Conservation (phyloP, 2,113 vertebrate genomes). For the Cervus canadensis region DNA sequence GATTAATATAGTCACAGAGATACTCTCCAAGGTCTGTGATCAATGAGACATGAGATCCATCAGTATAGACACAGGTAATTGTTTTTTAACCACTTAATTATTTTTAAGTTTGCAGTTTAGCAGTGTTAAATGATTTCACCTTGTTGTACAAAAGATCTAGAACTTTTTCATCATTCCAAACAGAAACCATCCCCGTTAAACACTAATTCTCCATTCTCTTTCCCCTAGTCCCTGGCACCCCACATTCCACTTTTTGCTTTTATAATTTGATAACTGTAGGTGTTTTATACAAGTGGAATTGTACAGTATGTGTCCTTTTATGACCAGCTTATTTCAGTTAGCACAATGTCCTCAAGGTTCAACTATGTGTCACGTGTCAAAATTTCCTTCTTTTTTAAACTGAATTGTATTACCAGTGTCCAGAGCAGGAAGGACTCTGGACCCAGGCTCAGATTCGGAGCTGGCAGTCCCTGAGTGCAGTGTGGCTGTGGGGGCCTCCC, state of each 20-base stretch:
- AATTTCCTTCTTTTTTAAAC: not conserved
- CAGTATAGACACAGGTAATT: not conserved
- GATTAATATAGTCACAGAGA: not conserved
- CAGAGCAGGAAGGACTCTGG: not conserved
- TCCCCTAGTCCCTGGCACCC: not conserved
- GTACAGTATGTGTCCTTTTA: not conserved
- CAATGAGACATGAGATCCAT: not conserved
- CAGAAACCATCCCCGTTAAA: not conserved
- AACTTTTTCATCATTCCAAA: not conserved
- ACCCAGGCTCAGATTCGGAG: not conserved
- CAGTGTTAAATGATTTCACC: not conserved
- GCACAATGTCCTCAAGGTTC: not conserved
- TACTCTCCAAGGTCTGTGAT: not conserved
- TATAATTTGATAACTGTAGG: too few species aligned
- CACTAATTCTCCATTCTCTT: not conserved
- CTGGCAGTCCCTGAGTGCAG: fast-evolving
- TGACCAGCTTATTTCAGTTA: not conserved
- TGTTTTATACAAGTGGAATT: not conserved
- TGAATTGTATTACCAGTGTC: not conserved
- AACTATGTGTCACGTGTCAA: not conserved
- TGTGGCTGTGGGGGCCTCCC: not conserved
- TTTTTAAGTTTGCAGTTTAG: not conserved
- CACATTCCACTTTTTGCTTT: not conserved
- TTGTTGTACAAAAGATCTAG: not conserved
- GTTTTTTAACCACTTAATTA: not conserved